Evolutionary conservation across 2,888 invertebrate genomes (phyloP).

Genomic region (Unio delphinus): DNA sequence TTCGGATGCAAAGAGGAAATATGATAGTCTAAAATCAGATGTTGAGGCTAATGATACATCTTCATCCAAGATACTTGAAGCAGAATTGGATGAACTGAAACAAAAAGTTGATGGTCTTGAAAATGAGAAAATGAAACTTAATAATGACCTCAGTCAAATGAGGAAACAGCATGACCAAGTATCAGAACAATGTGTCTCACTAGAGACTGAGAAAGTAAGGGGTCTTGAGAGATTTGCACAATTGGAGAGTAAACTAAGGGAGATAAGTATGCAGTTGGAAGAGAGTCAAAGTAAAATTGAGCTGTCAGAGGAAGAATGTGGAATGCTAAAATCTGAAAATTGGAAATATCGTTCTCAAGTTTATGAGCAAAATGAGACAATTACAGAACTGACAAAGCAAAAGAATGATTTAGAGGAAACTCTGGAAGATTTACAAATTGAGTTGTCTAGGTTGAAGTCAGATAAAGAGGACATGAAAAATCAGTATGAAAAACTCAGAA

Average conservation of each 20-base stretch:
- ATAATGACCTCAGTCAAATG: background rate
- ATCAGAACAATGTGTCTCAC: background rate
- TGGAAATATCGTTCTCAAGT: background rate
- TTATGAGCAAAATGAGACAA: slow-evolving; percentile 1
- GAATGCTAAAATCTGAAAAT: slow-evolving; percentile 20
- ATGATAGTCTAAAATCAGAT: slow-evolving; percentile 45
- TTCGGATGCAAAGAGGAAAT: slow-evolving; percentile 46
- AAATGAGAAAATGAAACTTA: slow-evolving; percentile 6
- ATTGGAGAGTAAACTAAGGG: slow-evolving; percentile 1
- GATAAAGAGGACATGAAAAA: slow-evolving; percentile 26
- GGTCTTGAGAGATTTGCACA: background rate
- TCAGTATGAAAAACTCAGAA: slow-evolving; percentile 9
- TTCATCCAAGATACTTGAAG: slow-evolving; percentile 24
- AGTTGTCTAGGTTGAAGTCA: slow-evolving; percentile 5
- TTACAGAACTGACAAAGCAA: background rate
- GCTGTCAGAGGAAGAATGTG: slow-evolving; percentile 14
- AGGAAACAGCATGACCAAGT: background rate
- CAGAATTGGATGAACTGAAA: slow-evolving; percentile 16
- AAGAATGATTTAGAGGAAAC: too few species aligned
- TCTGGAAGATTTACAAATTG: too few species aligned
- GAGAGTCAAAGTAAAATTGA: slow-evolving; percentile 13
- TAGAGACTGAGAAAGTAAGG: background rate
- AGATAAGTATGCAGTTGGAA: slow-evolving; percentile 4
- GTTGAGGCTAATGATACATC: slow-evolving; percentile 32
- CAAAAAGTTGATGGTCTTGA: slow-evolving; percentile 8